Evolutionary conservation across 2,113 vertebrate species (phyloP), one percentile per base, ranked within the genome.

Genomic region (Cinclus cinclus): DNA sequence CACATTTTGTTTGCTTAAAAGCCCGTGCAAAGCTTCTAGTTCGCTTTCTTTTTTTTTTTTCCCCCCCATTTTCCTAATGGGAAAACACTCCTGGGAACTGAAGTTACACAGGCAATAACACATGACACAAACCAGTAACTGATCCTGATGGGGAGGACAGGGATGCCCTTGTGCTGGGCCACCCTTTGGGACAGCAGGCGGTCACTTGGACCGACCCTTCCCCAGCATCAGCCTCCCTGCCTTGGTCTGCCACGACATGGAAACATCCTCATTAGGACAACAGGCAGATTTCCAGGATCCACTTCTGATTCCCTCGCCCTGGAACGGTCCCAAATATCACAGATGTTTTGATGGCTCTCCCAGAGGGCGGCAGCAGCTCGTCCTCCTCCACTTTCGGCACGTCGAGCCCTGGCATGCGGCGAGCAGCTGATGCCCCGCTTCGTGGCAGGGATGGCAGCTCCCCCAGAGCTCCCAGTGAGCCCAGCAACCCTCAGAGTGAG

Each of bases 1-100:
- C 86, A 78, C 86, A 95, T 95, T 96, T 96, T 95, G 92, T 96
- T 96, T 96, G 96, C 88, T 95, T 96, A 96, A 93, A 96, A 96
- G 92, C 94, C 96, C 64, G 9, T 95, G 94, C 83, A 95, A 90
- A 93, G 73, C 79, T 41, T 25, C 58, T 10, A 14, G 20, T 53
- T 55, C 31, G 49, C 9, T 24, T 18, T 31, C 25, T 41, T n/a
- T n/a, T 49, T 31, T 53, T 44, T 52, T 41, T 68, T 17, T 2
- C 1, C 1, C 1, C 1, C 1, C 13, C 2, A 7, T 74, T 81
- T 60, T 23, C 52, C 83, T 93, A 87, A 90, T 92, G 88, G 93
- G 88, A 86, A 93, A 90, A 86, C 76, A 49, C 90, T 90, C 90
- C 64, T 13, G 94, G 90, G 93, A 90, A 5, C 44, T 7, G 76